A percentile compares a stretch with the other conserved stretches of the same genome.
These are phyloP conservation scores for Cheilosia scutellata DNA, from an alignment of 2,888 invertebrate genomes.

Conservation along the genomic window DNA sequence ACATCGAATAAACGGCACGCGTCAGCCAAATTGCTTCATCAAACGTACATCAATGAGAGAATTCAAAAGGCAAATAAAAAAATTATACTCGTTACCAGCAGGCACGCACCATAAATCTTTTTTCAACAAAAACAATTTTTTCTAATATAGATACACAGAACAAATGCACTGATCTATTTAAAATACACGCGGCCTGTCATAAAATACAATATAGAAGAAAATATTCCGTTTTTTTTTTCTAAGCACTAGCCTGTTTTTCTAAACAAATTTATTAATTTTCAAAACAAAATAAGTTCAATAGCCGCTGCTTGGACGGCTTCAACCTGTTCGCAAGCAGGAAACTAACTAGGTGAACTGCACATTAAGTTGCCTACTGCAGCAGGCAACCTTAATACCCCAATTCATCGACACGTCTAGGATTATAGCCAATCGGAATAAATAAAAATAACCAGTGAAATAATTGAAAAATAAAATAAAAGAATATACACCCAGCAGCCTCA, in stretches of 20 bases:
- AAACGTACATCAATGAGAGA: background rate
- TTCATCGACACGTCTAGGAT: slow-evolving; percentile 49
- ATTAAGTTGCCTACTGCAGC: slow-evolving; percentile 21
- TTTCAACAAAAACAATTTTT: slow-evolving; percentile 4
- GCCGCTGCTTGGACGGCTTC: slow-evolving; percentile 36
- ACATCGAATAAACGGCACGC: too few species aligned
- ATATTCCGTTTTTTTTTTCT: background rate
- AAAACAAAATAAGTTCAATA: slow-evolving; percentile 32
- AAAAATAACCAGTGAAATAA: slow-evolving; percentile 66
- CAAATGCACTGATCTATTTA: slow-evolving; percentile 26
- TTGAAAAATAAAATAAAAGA: slow-evolving; percentile 30
- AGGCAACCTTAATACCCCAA: slow-evolving; percentile 48
- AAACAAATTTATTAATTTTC: slow-evolving; percentile 11
- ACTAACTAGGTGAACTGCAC: slow-evolving; percentile 43
- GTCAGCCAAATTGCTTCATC: background rate
- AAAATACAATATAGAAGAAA: slow-evolving; percentile 3
- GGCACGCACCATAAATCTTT: slow-evolving; percentile 26
- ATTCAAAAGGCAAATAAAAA: background rate
- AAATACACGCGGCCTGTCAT: slow-evolving; percentile 14
- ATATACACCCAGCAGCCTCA: slow-evolving; percentile 14
- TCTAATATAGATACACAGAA: background rate
- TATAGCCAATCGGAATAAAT: slow-evolving; percentile 52
- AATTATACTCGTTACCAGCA: background rate
- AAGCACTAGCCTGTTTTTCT: background rate
- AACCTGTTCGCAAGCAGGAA: slow-evolving; percentile 62